Conservation (phyloP, 1,140 invertebrate species). For the Lasioglossum baleicum region DNA sequence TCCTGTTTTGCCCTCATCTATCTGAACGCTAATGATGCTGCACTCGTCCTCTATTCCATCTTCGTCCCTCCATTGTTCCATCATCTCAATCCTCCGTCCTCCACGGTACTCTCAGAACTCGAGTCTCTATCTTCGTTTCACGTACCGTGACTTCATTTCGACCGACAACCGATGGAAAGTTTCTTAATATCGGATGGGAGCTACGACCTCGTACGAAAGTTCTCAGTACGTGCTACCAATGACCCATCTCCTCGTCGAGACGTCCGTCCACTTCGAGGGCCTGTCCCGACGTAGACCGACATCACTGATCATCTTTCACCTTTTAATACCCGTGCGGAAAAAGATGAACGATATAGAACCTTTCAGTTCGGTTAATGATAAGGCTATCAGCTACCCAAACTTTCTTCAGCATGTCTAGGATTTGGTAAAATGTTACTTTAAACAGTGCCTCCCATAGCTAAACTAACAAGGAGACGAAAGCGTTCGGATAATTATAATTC, state of each 20-base stretch:
- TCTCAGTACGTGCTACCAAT: constrained; percentile 14
- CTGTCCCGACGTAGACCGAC: neutral
- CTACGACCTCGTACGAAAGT: constrained; percentile 49
- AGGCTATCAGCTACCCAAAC: neutral
- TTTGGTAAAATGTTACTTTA: neutral
- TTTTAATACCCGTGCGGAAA: neutral
- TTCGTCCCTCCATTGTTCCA: neutral
- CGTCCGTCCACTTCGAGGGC: constrained; percentile 11
- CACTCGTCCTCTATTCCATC: constrained; percentile 21
- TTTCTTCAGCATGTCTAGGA: neutral
- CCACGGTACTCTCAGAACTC: neutral
- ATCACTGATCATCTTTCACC: constrained; percentile 27
- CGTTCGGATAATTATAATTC: too few species aligned
- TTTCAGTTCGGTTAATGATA: neutral
- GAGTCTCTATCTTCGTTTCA: constrained; percentile 12
- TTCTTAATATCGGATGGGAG: constrained; percentile 74
- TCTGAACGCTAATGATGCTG: constrained; percentile 60
- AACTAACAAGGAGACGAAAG: too few species aligned
- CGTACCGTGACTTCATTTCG: constrained; percentile 59
- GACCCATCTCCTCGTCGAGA: neutral
- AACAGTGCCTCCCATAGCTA: too few species aligned
- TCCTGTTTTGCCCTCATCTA: constrained; percentile 69
- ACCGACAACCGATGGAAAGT: constrained; percentile 70
- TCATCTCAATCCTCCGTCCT: neutral
- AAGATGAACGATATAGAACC: neutral